Conservation (phyloP, 2,888 invertebrate genomes). For the Chouioia cunea region DNA sequence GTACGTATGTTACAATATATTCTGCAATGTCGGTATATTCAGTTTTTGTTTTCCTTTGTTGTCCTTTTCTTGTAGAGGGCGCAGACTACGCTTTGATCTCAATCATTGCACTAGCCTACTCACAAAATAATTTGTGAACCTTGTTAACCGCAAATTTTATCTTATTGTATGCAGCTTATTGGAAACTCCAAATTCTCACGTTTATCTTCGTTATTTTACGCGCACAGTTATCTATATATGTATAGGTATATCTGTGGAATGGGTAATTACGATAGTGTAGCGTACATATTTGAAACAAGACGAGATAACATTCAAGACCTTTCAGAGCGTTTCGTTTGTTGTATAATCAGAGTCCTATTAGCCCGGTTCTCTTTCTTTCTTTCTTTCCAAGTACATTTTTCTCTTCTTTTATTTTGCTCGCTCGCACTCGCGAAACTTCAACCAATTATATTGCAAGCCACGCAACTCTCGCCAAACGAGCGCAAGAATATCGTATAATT, state of each 20-base stretch:
- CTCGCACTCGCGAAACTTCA: slow-evolving; percentile 2
- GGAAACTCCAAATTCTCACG: neutral
- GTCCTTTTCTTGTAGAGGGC: slow-evolving; percentile 1
- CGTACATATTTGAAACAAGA: slow-evolving; percentile 46
- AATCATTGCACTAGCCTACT: no score
- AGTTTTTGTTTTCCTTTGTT: neutral
- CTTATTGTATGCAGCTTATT: neutral
- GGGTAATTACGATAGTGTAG: slow-evolving; percentile 40
- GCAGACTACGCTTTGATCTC: neutral
- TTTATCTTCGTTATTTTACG: slow-evolving; percentile 6
- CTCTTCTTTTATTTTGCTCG: neutral
- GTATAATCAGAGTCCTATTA: slow-evolving; percentile 10
- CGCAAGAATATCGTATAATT: neutral
- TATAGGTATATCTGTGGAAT: slow-evolving; percentile 42
- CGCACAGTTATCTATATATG: slow-evolving; percentile 29
- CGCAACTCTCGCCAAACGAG: neutral
- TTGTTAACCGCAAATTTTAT: neutral
- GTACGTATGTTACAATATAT: slow-evolving; percentile 10
- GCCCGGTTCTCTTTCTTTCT: neutral
- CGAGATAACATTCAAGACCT: slow-evolving; percentile 47
- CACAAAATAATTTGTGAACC: no score
- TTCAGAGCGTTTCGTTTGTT: slow-evolving; percentile 42
- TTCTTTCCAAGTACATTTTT: neutral
- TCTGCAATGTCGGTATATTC: no score
- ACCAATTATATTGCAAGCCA: neutral